phyloP scores from a whole-genome alignment of 2,888 invertebrate species.

The Biston stratarius region DNA sequence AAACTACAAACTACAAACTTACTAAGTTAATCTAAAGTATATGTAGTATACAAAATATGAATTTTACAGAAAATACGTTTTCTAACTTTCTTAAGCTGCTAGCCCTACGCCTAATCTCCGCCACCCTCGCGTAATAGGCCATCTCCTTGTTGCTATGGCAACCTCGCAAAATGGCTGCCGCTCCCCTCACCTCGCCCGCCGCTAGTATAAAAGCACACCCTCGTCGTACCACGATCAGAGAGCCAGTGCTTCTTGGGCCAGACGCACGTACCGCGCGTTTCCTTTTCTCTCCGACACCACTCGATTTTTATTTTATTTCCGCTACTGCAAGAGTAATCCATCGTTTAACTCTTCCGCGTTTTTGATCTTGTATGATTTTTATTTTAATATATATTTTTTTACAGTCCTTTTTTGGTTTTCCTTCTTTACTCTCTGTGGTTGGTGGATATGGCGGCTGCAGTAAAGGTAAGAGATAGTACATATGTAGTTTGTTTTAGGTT shows the following conservation, averaged over 20 bases:
- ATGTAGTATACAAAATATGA: slow-evolving; percentile 36
- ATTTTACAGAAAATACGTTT: slow-evolving; percentile 45
- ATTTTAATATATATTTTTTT: slow-evolving; percentile 36
- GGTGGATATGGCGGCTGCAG: slow-evolving; percentile 55
- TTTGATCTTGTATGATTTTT: slow-evolving; percentile 42
- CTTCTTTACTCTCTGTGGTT: slow-evolving; percentile 57
- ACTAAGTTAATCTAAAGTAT: neutral
- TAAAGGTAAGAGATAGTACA: slow-evolving; percentile 66
- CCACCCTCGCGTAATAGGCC: slow-evolving; percentile 86
- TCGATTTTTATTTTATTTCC: slow-evolving; percentile 55
- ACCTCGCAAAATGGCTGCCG: slow-evolving; percentile 81
- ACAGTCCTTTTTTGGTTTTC: slow-evolving; percentile 45
- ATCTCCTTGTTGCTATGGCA: slow-evolving; percentile 81
- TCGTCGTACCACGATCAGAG: slow-evolving; percentile 66
- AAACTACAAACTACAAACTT: neutral
- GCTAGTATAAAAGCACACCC: slow-evolving; percentile 75
- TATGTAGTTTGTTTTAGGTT: slow-evolving; percentile 32
- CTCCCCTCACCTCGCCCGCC: slow-evolving; percentile 61
- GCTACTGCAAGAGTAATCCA: slow-evolving; percentile 25
- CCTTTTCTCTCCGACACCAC: slow-evolving; percentile 56
- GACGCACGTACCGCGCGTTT: slow-evolving; percentile 62
- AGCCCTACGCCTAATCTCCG: slow-evolving; percentile 81
- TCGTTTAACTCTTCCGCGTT: slow-evolving; percentile 31
- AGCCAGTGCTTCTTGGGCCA: slow-evolving; percentile 70
- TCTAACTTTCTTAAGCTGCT: slow-evolving; percentile 58